Evolutionary conservation across 1,140 invertebrate genomes (phyloP).

Genomic region (Danaus melanippus): DNA sequence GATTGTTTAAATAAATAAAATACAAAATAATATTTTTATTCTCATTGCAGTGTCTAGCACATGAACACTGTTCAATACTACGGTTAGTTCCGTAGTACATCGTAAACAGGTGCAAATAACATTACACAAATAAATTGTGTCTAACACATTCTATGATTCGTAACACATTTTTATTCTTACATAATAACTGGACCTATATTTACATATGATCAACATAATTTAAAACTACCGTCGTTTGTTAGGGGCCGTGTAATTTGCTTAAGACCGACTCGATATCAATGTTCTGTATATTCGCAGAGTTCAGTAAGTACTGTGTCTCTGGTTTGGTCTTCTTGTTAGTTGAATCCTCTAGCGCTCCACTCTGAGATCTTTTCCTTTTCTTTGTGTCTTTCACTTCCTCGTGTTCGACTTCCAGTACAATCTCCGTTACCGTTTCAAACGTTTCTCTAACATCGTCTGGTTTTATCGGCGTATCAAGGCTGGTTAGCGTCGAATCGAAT

Average conservation of each 20-base stretch:
- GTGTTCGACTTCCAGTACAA: conserved; percentile 50
- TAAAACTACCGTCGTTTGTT: conserved; percentile 9
- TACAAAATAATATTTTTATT: too few relatives aligned
- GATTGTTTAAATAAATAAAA: too few relatives aligned
- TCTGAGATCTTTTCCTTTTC: conserved; percentile 48
- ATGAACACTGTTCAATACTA: too few relatives aligned
- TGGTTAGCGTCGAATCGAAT: conserved; percentile 60
- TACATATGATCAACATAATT: conserved; percentile 10
- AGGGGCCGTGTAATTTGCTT: conserved; percentile 56
- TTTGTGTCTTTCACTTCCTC: conserved; percentile 39
- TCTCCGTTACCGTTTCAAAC: conserved; percentile 30
- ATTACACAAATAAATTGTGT: too few relatives aligned
- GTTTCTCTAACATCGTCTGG: conserved; percentile 27
- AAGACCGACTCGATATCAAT: conserved; percentile 64
- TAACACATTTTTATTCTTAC: not conserved
- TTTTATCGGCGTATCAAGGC: conserved; percentile 58
- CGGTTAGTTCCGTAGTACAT: too few relatives aligned
- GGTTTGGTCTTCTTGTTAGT: conserved; percentile 43
- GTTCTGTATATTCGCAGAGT: conserved; percentile 58
- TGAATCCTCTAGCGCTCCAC: conserved; percentile 37
- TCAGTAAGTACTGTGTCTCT: conserved; percentile 45
- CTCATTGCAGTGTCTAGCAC: too few relatives aligned
- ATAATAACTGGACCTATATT: conserved; percentile 2
- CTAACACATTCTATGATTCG: too few relatives aligned
- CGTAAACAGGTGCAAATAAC: too few relatives aligned